Conservation (phyloP, 2,797 vertebrate species). For the Margarornis squamiger region DNA sequence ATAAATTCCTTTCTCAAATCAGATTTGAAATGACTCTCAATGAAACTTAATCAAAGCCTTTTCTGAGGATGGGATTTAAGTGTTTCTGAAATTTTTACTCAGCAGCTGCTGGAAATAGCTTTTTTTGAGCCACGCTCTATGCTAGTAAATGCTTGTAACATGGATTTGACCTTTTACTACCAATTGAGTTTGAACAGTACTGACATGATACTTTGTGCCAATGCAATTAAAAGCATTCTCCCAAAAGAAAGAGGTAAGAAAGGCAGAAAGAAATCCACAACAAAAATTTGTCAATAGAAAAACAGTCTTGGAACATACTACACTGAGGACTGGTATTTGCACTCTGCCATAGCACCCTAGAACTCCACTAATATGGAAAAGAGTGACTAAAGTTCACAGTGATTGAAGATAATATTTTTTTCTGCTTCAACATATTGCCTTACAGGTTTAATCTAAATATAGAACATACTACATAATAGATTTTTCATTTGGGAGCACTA, state of each 20-base stretch:
- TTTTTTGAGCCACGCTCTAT: not conserved
- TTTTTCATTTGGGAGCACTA: not conserved
- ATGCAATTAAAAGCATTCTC: not conserved
- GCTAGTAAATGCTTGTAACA: not conserved
- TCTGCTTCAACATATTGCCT: not conserved
- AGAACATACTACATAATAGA: not conserved
- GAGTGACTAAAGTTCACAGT: not conserved
- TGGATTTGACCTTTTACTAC: not conserved
- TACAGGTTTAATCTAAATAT: not conserved
- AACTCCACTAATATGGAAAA: not conserved
- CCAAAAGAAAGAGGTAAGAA: not conserved
- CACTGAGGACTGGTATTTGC: not conserved
- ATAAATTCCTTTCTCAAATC: not conserved
- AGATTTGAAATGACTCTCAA: not conserved
- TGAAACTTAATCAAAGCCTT: not conserved
- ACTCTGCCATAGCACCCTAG: not conserved
- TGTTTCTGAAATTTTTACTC: not conserved
- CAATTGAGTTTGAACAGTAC: not conserved
- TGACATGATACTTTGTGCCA: not conserved
- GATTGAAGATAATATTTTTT: not conserved
- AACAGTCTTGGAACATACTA: not conserved
- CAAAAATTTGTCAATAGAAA: not conserved
- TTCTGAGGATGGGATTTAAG: not conserved
- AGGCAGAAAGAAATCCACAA: not conserved
- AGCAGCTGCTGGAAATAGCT: not conserved